phyloP scores from a whole-genome alignment of 2,113 vertebrate genomes.

The Corythornis madagascariensis region DNA sequence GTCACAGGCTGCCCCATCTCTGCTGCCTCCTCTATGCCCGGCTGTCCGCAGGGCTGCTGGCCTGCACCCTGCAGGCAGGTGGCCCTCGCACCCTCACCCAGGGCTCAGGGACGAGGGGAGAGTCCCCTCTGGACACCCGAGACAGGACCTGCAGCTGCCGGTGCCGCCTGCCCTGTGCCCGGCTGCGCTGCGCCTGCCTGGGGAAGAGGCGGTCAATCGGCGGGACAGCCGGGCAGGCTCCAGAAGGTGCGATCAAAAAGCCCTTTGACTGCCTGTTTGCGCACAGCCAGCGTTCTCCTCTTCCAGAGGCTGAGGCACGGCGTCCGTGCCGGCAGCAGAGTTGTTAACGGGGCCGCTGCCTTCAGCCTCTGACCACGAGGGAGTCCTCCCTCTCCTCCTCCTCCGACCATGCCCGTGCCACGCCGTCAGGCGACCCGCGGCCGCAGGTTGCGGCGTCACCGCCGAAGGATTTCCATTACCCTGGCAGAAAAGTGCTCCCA shows the following conservation, averaged over 20 bases:
- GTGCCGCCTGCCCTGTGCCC: background rate
- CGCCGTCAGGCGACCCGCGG: background rate
- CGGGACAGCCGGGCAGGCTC: background rate
- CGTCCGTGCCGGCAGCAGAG: background rate
- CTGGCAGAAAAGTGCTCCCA: background rate
- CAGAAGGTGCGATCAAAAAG: background rate
- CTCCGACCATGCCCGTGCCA: background rate
- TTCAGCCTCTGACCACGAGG: background rate
- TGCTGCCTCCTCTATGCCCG: accelerated
- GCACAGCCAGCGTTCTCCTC: background rate
- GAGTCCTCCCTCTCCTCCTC: background rate
- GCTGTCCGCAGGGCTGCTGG: background rate
- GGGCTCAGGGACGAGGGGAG: too few species aligned
- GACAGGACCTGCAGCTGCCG: background rate
- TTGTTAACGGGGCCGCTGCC: background rate
- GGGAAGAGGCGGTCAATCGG: background rate
- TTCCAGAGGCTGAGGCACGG: background rate
- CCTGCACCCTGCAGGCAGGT: too few species aligned
- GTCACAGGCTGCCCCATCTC: background rate
- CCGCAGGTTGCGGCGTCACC: background rate
- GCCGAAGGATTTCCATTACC: background rate
- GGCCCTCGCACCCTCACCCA: background rate
- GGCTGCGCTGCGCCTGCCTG: background rate
- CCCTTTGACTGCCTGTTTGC: background rate
- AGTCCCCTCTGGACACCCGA: background rate